Conservation (phyloP, 2,113 vertebrate species). For the Natator depressus region DNA sequence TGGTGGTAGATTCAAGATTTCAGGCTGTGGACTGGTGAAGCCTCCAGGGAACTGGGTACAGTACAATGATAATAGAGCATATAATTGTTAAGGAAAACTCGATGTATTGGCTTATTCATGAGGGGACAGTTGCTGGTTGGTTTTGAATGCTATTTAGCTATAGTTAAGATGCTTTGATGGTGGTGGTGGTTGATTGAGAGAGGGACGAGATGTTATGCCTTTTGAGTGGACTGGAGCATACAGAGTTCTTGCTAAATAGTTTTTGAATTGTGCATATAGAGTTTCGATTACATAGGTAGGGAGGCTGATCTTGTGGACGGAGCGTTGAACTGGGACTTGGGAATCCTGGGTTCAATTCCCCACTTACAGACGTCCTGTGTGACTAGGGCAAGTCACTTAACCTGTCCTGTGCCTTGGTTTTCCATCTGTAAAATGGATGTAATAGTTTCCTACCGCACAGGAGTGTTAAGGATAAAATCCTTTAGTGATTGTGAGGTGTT, state of each 20-base stretch:
- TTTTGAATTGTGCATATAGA: accelerated
- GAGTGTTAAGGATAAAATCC: not conserved
- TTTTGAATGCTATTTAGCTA: not conserved
- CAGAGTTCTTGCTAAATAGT: not conserved
- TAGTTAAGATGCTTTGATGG: not conserved
- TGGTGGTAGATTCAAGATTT: not conserved
- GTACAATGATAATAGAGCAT: not conserved
- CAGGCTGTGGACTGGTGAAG: not conserved
- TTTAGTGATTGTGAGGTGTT: not conserved
- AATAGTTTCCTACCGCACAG: not conserved
- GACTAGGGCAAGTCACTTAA: not conserved
- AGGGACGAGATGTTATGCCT: not conserved
- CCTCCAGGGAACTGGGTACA: not conserved
- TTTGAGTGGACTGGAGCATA: not conserved
- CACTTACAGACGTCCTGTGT: not conserved
- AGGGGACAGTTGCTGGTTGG: not conserved
- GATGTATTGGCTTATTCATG: not conserved
- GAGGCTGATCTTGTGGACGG: not conserved
- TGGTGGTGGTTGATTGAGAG: not conserved
- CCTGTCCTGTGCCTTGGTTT: not conserved
- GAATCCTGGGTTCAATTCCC: not conserved
- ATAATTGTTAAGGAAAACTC: not conserved
- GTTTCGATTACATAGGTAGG: not conserved
- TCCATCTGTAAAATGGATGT: accelerated
- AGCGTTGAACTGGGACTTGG: not conserved